Evolutionary conservation across 2,888 invertebrate genomes (phyloP), one percentile per base, ranked within the genome.

Genomic region (Noctua pronuba): DNA sequence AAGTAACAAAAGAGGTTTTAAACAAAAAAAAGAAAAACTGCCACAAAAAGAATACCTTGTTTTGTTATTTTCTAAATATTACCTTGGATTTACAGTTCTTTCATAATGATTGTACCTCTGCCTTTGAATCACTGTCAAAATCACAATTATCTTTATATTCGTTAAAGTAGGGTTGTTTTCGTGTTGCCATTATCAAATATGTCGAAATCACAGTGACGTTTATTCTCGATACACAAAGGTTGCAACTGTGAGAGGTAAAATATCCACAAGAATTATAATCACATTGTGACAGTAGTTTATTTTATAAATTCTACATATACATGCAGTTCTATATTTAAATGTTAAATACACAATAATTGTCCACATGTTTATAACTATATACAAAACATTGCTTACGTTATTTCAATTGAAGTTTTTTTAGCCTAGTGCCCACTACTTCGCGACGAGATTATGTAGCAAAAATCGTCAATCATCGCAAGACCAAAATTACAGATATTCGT

Each of bases 341-440:
- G 21, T 13, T 60, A 38, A 49, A 66, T 46, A 75, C n/a, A 82
- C 67, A 35, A n/a, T 75, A 71, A 80, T 71, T 73, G 68, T 68
- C 70, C 73, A 74, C n/a, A 58, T 73, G 52, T 64, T 83, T 86
- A 79, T 1, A 76, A 35, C 69, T 86, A 75, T 58, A 77, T 72
- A 86, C 62, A 86, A 83, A 75, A 77, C 16, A 18, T 74, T 67
- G 71, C 52, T 52, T 67, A 75, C 3, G 31, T 65, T 64, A 60
- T 21, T 67, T 67, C 38, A 81, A 65, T 77, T 64, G 38, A 79
- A 79, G 35, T 21, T 35, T 46, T 44, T 38, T 28, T 38, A n/a
- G 49, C 21, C 24, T 1, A 73, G 24, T 28, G 6, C 13, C 35
- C 46, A 46, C 16, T 35, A 11, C 38, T 4, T 58, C 21, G 38